Evolutionary conservation across 2,888 invertebrate genomes (phyloP), one percentile per base, ranked within the genome.

Genomic region (Synanthedon andrenaeformis): DNA sequence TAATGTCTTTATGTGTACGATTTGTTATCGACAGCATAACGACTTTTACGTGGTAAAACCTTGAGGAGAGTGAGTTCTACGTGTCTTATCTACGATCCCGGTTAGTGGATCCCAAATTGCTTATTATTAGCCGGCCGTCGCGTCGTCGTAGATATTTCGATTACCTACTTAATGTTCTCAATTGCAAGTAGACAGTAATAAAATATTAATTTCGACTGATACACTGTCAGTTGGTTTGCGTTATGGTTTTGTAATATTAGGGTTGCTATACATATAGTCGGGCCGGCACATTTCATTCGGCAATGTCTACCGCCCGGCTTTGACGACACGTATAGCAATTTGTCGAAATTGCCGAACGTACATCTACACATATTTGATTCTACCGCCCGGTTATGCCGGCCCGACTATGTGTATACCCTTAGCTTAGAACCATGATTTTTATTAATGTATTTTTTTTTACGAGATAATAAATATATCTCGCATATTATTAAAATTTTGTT

Each of bases 61-160:
- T 51, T 51, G 5, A n/a, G 51, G n/a, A 58, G 58, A 58, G 56
- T 54, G 28, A 51, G 53, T 52, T 12, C 49, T 55, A 57, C 74
- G 74, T 74, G 74, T 42, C 52, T 57, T 72, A 74, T 74, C 74
- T 65, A 6, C 5, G 35, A 57, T 57, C 57, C 52, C 19, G 49
- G 66, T 62, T 58, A 42, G 51, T 51, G 55, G 57, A 61, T 53
- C 58, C 62, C 64, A 68, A 73, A 69, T 69, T 64, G 65, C 66
- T 68, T 69, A 61, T 64, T 67, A 67, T 28, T 13, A 51, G 35
- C 23, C 51, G 28, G 12, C 12, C 11, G 13, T 14, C 42, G 4
- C n/a, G 42, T 42, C n/a, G 45, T 13, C 14, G 8, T 14, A 13
- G n/a, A 14, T 45, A n/a, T 45, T 45, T 45, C 45, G 45, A 45